Conservation (phyloP, 2,888 invertebrate genomes). For the Leucophenga montana region DNA sequence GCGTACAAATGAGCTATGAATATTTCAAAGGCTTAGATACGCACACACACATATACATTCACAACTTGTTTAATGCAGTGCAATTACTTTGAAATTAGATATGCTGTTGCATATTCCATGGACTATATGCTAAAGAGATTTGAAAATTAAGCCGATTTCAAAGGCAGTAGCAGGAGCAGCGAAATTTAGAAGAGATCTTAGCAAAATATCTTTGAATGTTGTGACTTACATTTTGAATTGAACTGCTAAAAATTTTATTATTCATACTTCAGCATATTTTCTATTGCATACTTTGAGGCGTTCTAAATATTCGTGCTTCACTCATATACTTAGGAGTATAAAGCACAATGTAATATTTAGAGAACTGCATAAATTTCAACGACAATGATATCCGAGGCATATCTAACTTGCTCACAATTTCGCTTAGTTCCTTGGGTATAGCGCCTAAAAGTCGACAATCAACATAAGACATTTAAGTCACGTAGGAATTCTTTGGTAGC, state of each 20-base stretch:
- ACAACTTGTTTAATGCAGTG: background rate
- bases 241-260: background rate
- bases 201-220: too few relatives aligned
- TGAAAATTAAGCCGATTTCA: too few relatives aligned
- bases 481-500: background rate
- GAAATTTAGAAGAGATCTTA: too few relatives aligned
- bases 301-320: too few relatives aligned
- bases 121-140: background rate
- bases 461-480: constrained; percentile 10
- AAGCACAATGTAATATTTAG: too few relatives aligned
- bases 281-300: too few relatives aligned
- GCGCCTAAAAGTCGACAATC: constrained; percentile 10
- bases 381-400: background rate
- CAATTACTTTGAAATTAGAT: background rate
- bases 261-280: background rate
- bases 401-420: background rate
- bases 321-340: too few relatives aligned
- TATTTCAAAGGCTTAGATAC: background rate
- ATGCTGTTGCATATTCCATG: background rate
- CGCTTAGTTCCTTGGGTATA: too few relatives aligned
- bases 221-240: background rate
- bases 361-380: background rate
- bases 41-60: too few relatives aligned
- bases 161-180: too few relatives aligned
- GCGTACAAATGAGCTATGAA: background rate